Evolutionary conservation across 2,888 invertebrate genomes (phyloP).

Genomic region (Unio delphinus): DNA sequence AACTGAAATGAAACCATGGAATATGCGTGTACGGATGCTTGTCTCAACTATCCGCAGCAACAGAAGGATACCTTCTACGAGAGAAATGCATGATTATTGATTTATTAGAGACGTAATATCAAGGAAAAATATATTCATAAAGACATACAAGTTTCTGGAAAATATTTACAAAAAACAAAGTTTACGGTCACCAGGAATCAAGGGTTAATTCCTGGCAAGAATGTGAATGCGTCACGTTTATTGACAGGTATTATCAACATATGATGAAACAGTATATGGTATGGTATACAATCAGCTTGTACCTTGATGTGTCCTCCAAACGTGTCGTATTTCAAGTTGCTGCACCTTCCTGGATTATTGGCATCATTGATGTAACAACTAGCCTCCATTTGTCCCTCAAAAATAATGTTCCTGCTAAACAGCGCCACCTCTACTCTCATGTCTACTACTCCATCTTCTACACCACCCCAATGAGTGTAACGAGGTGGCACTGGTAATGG

Average conservation of each 20-base stretch:
- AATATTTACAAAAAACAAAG: no score
- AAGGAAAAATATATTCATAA: no score
- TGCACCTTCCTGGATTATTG: slow-evolving; percentile 29
- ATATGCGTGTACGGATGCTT: neutral
- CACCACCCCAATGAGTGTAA: slow-evolving; percentile 44
- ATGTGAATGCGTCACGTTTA: no score
- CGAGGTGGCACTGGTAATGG: slow-evolving; percentile 22
- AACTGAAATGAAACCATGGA: slow-evolving; percentile 19
- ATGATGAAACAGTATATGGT: no score
- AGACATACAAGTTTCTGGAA: no score
- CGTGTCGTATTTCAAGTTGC: slow-evolving; percentile 37
- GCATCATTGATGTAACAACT: slow-evolving; percentile 36
- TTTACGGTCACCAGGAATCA: no score
- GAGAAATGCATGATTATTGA: no score
- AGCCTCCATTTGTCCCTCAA: slow-evolving; percentile 43
- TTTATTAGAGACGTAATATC: neutral
- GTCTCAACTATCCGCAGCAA: neutral
- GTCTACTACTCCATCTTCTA: slow-evolving; percentile 41
- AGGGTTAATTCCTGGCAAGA: no score
- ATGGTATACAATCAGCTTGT: neutral
- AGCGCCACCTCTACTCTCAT: slow-evolving; percentile 54
- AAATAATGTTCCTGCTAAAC: slow-evolving; percentile 48
- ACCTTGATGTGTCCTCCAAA: slow-evolving; percentile 58
- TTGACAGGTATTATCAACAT: no score
- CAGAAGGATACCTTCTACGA: no score